A percentile compares a stretch with the other conserved stretches of the same genome.
Evolutionary conservation across 2,797 vertebrate genomes (phyloP).

Genomic region (Meriones psammophilus): DNA sequence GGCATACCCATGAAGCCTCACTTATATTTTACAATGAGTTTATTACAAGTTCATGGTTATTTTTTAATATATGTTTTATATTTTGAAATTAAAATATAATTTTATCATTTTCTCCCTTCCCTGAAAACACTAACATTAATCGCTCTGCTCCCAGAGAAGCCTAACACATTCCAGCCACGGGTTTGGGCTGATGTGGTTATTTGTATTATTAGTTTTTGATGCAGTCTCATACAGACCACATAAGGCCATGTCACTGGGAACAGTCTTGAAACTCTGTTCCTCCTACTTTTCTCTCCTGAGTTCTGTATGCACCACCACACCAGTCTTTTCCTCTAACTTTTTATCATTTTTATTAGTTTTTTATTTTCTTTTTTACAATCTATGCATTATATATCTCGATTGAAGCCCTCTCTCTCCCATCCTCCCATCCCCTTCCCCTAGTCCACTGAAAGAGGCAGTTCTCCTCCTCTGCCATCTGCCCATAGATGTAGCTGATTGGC

Average conservation of each 20-base stretch:
- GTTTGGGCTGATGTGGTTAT: background rate
- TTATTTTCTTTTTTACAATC: no score
- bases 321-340: background rate
- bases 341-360: no score
- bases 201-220: background rate
- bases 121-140: background rate
- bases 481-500: no score
- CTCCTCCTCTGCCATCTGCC: no score
- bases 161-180: background rate
- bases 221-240: no score
- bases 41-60: conserved; percentile 12
- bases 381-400: no score
- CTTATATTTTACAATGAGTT: background rate
- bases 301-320: background rate
- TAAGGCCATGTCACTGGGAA: background rate
- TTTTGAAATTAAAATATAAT: background rate
- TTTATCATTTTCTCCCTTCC: background rate
- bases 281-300: background rate
- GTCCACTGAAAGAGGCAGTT: no score
- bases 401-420: no score
- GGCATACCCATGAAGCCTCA: background rate
- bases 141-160: background rate
- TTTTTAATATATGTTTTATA: background rate
- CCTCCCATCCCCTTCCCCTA: no score
- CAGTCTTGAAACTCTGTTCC: background rate